Base-by-base conservation (phyloP, 1,140 invertebrate species). In the Lepeophtheirus salmonis region DNA sequence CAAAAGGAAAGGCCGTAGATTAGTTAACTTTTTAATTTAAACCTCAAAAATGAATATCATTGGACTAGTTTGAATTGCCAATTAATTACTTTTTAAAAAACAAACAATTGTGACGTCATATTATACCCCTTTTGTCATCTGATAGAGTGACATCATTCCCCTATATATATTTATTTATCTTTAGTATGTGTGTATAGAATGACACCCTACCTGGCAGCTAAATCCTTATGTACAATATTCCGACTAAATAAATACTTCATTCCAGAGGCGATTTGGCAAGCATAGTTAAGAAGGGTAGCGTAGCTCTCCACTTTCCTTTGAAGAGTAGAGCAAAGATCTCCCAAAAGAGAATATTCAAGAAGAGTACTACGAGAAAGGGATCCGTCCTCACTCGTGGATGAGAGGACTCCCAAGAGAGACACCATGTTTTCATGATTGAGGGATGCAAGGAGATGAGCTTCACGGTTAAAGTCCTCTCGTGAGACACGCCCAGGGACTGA, bases 281-380 rank as follows among this genome's bases (percentile, higher is more conserved):
- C 70, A 2, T 71, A 65, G 25, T 70, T 66, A 56, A 73, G 23
- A 17, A 57, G 13, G 14, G 13, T 2, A 12, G 14, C 16, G 26
- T 57, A 57, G 26, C 12, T 14, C 20, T 20, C 17, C 16, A 14
- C 52, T 3, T 14, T 24, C n/a, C 30, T 41, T 23, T 41, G 24
- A 86, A 73, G 69, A 88, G 88, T n/a, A 62, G 80, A 80, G 57
- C 85, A 83, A 17, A 91, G 75, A 69, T 89, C 85, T 2, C 85
- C 84, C 30, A 82, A 78, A 67, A 87, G 83, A 62, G 84, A 82
- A 68, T 88, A 86, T 69, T 91, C 86, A 59, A 89, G 80, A 2
- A 90, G 78, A 64, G 87, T 81, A 70, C 83, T 41, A 10, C 30
- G 30, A 41, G 30, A 86, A 84, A 79, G 0, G 86, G 86, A 60